Evolutionary conservation across 2,888 invertebrate species (phyloP), one percentile per base, ranked within the genome.

Genomic region (Zeuzera pyrina): DNA sequence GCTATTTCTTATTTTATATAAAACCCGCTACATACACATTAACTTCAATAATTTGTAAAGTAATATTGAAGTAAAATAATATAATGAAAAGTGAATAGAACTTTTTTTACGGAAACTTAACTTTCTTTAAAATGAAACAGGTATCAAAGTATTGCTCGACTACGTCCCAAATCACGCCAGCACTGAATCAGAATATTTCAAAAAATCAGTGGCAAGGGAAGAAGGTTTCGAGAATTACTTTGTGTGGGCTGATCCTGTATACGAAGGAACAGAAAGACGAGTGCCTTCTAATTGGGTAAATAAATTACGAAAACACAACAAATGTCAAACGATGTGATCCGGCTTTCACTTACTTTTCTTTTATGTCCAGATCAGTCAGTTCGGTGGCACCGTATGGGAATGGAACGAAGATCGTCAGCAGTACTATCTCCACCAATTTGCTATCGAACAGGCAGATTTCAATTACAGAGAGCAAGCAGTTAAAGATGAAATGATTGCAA

Each of bases 141-240:
- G 69, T 1, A 39, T 85, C 1, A 79, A 86, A 57, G 84, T 89
- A 0, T 70, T 89, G 1, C 57, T 90, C 24, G 90, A 90, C 59
- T 87, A 90, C 48, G 89, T 90, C 1, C 90, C 90, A 0, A 87
- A 87, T 47, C 87, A 87, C 41, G 85, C 91, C 0, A 93, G 93
- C 41, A 88, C 90, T 29, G 76, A 91, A 42, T 92, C 94, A 29
- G 85, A 88, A 2, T 97, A 97, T 92, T 97, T 97, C 66, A 58
- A 68, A 13, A 83, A 87, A 32, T 95, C 95, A 0, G 81, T 87
- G 2, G 72, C 83, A 0, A 68, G 69, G 1, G 84, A 86, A 30
- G 76, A 85, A 0, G 86, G 85, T 0, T 95, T 87, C 52, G 87
- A 86, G 21, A 88, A 94, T 48, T 93, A 86, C 56, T 94, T 93